phyloP scores from a whole-genome alignment of 2,113 vertebrate genomes.

The Agelaius tricolor region DNA sequence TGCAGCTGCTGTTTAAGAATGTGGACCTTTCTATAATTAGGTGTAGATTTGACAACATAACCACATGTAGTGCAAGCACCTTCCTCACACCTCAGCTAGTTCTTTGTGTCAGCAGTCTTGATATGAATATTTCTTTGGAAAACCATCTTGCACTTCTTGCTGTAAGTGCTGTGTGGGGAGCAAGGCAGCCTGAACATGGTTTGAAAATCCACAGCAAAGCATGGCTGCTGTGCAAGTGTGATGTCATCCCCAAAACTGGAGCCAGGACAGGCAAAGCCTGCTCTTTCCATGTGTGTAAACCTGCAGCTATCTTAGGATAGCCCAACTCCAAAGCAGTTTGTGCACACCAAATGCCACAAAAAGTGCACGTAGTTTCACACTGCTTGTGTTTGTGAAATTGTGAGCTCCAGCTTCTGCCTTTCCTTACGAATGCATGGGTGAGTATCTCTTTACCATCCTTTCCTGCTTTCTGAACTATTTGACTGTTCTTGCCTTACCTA shows the following conservation, averaged over 20 bases:
- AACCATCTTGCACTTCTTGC: not conserved
- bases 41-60: not conserved
- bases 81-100: not conserved
- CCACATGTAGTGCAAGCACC: not conserved
- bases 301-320: not conserved
- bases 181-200: not conserved
- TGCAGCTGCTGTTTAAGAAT: not conserved
- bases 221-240: not conserved
- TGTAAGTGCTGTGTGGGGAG: not conserved
- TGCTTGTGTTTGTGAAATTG: not conserved
- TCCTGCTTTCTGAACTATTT: not conserved
- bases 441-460: not conserved
- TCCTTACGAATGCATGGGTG: not conserved
- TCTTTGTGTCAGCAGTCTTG: not conserved
- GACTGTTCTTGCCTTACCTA: not conserved
- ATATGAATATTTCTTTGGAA: not conserved
- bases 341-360: not conserved
- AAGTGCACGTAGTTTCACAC: rapidly evolving
- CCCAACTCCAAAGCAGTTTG: not conserved
- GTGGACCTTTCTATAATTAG: not conserved
- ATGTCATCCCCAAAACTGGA: not conserved
- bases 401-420: not conserved
- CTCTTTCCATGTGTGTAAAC: rapidly evolving
- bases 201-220: not conserved
- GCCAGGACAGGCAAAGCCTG: not conserved